A percentile compares a stretch with the other conserved stretches of the same genome.
Conservation (phyloP, 2,113 vertebrate species). For the Donacobius atricapilla region DNA sequence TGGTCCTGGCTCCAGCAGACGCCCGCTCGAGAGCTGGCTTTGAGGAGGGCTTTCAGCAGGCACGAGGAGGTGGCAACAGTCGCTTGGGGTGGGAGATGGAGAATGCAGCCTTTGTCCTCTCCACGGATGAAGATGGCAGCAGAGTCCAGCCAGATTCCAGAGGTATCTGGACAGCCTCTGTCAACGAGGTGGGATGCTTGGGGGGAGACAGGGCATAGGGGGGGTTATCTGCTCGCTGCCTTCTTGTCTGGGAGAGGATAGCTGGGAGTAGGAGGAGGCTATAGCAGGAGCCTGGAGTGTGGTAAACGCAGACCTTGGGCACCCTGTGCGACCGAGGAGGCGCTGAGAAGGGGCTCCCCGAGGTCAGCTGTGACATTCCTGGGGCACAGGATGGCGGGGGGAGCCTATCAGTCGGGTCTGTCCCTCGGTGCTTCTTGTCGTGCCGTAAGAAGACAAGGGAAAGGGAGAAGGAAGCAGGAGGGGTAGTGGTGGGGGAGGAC, state of each 20-base stretch:
- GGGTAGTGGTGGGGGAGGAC: not conserved
- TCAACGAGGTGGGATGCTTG: slow-evolving; percentile 39
- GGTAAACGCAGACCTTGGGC: not conserved
- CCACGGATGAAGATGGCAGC: slow-evolving; percentile 25
- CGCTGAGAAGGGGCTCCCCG: not conserved
- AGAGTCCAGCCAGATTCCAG: slow-evolving; percentile 66
- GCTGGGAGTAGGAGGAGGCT: not conserved
- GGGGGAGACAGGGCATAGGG: not conserved
- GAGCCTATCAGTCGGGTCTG: slow-evolving; percentile 39
- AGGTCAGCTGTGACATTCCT: not conserved
- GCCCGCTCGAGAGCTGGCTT: slow-evolving; percentile 65
- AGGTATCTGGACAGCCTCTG: slow-evolving; percentile 78
- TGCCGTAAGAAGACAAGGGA: not conserved
- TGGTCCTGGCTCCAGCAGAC: slow-evolving; percentile 75
- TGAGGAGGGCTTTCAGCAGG: slow-evolving; percentile 75
- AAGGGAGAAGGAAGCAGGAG: not conserved
- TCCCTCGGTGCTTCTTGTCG: slow-evolving; percentile 62
- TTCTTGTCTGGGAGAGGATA: not conserved
- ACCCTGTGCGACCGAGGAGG: not conserved
- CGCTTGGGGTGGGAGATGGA: slow-evolving; percentile 54
- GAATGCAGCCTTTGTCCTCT: slow-evolving; percentile 45
- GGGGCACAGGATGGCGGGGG: not conserved
- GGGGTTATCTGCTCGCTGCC: slow-evolving; percentile 3
- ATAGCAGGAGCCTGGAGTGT: not conserved
- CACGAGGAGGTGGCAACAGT: slow-evolving; percentile 72